phyloP scores from a whole-genome alignment of 2,888 invertebrate species.

The Cosmia trapezina region DNA sequence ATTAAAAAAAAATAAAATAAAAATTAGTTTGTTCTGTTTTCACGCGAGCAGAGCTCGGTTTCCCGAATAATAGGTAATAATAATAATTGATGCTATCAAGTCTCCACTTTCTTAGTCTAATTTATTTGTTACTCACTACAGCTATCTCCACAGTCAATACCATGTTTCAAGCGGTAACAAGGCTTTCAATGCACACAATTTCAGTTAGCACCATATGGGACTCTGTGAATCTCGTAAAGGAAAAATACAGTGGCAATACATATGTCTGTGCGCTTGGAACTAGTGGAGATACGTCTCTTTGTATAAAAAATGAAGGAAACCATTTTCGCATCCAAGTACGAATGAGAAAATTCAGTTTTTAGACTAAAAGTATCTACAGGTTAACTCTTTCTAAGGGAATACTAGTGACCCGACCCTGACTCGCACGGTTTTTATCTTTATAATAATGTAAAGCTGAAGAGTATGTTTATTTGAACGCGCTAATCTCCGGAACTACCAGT shows the following conservation, averaged over 20 bases:
- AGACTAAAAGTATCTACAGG: background rate
- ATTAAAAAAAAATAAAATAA: too few relatives aligned
- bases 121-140: background rate
- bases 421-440: too few relatives aligned
- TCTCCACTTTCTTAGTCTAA: background rate
- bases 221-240: constrained; percentile 8
- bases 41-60: too few relatives aligned
- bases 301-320: background rate
- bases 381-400: background rate
- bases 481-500: too few relatives aligned
- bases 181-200: constrained; percentile 29
- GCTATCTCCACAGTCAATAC: background rate
- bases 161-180: background rate
- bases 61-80: too few relatives aligned
- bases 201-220: constrained; percentile 11
- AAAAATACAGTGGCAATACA: constrained; percentile 20
- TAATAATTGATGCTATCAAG: background rate
- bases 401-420: background rate
- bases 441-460: too few relatives aligned
- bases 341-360: too few relatives aligned
- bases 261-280: background rate
- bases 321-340: background rate
- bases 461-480: too few relatives aligned
- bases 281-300: background rate
- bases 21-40: too few relatives aligned